Conservation (phyloP, 2,888 invertebrate species). For the Melipona bicolor region DNA sequence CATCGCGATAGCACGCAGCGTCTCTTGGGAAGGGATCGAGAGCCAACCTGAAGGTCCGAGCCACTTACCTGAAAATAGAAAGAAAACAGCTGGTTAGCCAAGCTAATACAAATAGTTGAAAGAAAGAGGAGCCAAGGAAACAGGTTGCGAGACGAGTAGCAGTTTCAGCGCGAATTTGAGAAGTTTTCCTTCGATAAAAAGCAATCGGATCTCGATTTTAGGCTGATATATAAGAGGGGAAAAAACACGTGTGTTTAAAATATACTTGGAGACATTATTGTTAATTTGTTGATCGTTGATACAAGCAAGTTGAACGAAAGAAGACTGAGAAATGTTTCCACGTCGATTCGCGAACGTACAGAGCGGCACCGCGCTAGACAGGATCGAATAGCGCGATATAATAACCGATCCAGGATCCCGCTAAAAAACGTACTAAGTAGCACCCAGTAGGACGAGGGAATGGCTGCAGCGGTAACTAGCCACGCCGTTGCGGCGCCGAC, state of each 20-base stretch:
- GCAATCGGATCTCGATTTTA: too few species aligned
- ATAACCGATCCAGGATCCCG: conserved; percentile 39
- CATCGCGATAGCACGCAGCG: conserved; percentile 50
- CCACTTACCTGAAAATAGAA: conserved; percentile 76
- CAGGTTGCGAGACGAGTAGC: neutral
- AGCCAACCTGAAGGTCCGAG: conserved; percentile 38
- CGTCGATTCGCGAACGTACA: neutral
- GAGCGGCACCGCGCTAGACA: neutral
- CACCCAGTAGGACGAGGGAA: conserved; percentile 1
- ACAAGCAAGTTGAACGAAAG: neutral
- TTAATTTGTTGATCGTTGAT: too few species aligned
- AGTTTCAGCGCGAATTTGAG: too few species aligned
- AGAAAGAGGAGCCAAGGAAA: conserved; percentile 30
- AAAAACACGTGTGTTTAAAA: too few species aligned
- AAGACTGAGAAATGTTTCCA: neutral
- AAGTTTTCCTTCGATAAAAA: too few species aligned
- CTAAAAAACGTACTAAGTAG: conserved; percentile 45
- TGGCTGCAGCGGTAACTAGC: conserved; percentile 51
- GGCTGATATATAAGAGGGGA: too few species aligned
- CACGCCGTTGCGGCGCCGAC: conserved; percentile 39
- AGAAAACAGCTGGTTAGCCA: conserved; percentile 72
- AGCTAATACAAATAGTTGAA: conserved; percentile 72
- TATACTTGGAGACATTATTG: too few species aligned
- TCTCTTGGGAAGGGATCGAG: conserved; percentile 21
- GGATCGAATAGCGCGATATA: conserved; percentile 29